Conservation (phyloP, 2,888 invertebrate genomes). For the Ametastegia equiseti region DNA sequence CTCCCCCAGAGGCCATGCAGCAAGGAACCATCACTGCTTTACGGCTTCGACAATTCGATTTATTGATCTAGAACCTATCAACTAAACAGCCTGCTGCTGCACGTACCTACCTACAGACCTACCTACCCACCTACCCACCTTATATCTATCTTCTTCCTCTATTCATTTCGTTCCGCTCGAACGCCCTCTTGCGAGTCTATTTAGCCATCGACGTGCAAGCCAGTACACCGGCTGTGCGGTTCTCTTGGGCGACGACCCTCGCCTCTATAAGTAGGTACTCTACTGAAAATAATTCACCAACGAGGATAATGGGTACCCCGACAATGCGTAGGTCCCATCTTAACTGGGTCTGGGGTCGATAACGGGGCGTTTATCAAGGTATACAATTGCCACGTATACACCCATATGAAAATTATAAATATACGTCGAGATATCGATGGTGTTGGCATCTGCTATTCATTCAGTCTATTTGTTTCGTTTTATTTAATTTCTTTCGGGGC, state of each 20-base stretch:
- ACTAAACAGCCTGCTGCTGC: background rate
- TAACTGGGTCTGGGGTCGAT: background rate
- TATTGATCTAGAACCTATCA: conserved; percentile 17
- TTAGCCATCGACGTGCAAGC: background rate
- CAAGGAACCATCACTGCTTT: conserved; percentile 12
- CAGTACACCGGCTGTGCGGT: background rate
- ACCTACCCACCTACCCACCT: too few species aligned
- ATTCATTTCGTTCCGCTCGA: conserved; percentile 2
- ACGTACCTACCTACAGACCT: too few species aligned
- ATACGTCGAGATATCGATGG: too few species aligned
- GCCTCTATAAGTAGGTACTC: background rate
- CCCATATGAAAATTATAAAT: too few species aligned
- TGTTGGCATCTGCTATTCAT: too few species aligned
- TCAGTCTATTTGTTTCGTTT: too few species aligned
- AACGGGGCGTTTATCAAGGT: background rate
- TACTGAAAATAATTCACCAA: conserved; percentile 13
- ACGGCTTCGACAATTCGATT: conserved; percentile 43
- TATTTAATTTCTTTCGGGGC: too few species aligned
- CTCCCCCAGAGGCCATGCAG: background rate
- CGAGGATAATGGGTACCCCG: conserved; percentile 9
- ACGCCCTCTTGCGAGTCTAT: conserved; percentile 6
- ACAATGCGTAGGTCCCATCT: background rate
- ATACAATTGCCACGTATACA: too few species aligned
- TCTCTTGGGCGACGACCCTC: background rate
- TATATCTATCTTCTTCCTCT: too few species aligned